Evolutionary conservation across 2,888 invertebrate species (phyloP).

Genomic region (Nycteola revayana): DNA sequence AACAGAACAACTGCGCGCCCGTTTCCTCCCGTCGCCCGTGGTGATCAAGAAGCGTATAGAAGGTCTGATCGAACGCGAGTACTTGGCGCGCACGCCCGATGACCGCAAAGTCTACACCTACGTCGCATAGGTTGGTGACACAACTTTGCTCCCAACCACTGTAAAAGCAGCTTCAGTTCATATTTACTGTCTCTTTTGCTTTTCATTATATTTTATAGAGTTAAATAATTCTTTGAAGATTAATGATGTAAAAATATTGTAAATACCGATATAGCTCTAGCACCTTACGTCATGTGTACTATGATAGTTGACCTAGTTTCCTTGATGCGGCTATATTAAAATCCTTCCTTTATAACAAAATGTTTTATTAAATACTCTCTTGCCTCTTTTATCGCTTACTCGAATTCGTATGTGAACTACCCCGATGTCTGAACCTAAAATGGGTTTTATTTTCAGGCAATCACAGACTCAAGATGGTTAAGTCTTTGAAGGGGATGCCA

Average conservation of each 20-base stretch:
- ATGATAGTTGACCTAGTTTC: slow-evolving; percentile 66
- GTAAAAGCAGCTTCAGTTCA: slow-evolving; percentile 29
- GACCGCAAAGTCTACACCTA: slow-evolving; percentile 98
- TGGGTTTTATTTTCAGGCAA: slow-evolving; percentile 73
- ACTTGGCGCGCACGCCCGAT: slow-evolving; percentile 97
- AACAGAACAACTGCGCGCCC: slow-evolving; percentile 96
- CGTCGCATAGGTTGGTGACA: slow-evolving; percentile 88
- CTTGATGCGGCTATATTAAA: slow-evolving; percentile 71
- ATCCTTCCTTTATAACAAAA: slow-evolving; percentile 60
- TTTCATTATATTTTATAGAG: slow-evolving; percentile 34
- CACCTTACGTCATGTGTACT: slow-evolving; percentile 66
- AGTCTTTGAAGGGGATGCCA: slow-evolving; percentile 67
- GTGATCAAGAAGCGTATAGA: slow-evolving; percentile 99
- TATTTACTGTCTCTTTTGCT: slow-evolving; percentile 35
- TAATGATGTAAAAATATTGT: slow-evolving; percentile 61
- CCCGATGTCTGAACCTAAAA: slow-evolving; percentile 36
- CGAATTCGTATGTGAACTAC: slow-evolving; percentile 11
- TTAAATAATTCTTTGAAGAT: slow-evolving; percentile 35
- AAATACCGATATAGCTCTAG: slow-evolving; percentile 68
- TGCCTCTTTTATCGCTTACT: slow-evolving; percentile 25
- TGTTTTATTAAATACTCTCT: slow-evolving; percentile 49
- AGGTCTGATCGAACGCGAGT: slow-evolving; percentile 99
- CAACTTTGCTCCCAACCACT: slow-evolving; percentile 27
- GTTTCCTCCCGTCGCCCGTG: slow-evolving; percentile 98
- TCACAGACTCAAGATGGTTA: slow-evolving; percentile 56